Percentiles rank a stretch among this genome's conserved stretches.
Conservation (phyloP, 2,888 invertebrate species). For the Protophormia terraenovae region DNA sequence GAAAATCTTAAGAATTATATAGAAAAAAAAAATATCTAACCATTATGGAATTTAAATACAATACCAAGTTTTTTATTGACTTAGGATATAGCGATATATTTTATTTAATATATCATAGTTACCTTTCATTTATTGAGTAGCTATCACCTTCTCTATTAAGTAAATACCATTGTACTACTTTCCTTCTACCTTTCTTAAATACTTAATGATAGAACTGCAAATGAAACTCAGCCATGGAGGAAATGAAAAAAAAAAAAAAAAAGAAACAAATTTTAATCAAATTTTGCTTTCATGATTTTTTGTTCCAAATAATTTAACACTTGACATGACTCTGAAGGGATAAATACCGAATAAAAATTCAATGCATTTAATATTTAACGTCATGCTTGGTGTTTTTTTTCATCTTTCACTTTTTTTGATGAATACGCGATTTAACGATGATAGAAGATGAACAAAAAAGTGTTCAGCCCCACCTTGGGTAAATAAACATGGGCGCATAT, state of each 20-base stretch:
- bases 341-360: constrained; percentile 55
- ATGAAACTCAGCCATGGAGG: neutral
- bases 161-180: neutral
- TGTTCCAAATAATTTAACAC: constrained; percentile 67
- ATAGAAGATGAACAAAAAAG: constrained; percentile 35
- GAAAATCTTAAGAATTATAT: too few relatives aligned
- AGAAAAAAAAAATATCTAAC: too few relatives aligned
- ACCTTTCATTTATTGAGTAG: neutral
- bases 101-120: neutral
- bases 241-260: too few relatives aligned
- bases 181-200: neutral
- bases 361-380: constrained; percentile 61
- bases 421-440: constrained; percentile 51
- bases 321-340: constrained; percentile 64
- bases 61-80: too few relatives aligned
- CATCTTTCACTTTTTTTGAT: constrained; percentile 29
- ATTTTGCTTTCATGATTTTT: constrained; percentile 61
- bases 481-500: constrained; percentile 5
- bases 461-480: constrained; percentile 25
- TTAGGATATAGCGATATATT: neutral
- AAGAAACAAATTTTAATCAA: constrained; percentile 62
- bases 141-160: neutral
- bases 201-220: neutral
- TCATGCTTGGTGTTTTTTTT: constrained; percentile 10
- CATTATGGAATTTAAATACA: too few relatives aligned